Base-by-base conservation (phyloP, 1,140 invertebrate genomes). In the Papilio machaon region DNA sequence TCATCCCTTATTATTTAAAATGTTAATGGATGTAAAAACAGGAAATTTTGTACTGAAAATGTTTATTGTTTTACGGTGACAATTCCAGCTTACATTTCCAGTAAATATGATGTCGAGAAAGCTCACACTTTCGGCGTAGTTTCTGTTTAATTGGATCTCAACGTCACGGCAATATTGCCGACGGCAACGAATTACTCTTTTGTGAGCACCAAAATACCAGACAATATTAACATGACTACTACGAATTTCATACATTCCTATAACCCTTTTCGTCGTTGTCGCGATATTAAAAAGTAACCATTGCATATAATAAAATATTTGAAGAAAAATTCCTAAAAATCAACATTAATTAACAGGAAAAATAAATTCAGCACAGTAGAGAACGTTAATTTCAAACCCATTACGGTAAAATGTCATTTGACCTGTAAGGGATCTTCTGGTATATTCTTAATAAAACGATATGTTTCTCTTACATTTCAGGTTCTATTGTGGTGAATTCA, bases 181-280 rank as follows among this genome's bases (percentile, higher is more conserved):
- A 15, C 64, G 13, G 13, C 64, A 11, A 35, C 30, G 30, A 15
- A 70, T 70, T 70, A 35, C 64, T 70, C 64, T 38, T 70, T 70
- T 70, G 64, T 70, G 13, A 13, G 64, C 60, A 9, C 64, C 11
- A 70, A 70, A 70, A 70, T 70, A 38, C 30, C 64, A 38, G 64
- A 70, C 11, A 35, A 70, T 15, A 38, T 70, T 4, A 30, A 70
- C 64, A 13, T 35, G 13, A 35, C 11, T 15, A 15, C 23, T 70
- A 35, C 30, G 64, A 35, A 70, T 70, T 13, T 35, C 23, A 23
- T 30, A 64, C 23, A 64, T 64, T 60, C 3, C 60, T 13, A 30
- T 9, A 23, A 9, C n/a, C 3, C 19, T 11, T 64, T 30, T 23
- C 23, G 30, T 64, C 60, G 0, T 17, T 58, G 60, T 23, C 13